These are phyloP conservation scores for Phrynocephalus forsythii DNA, from an alignment of 2,797 vertebrate species.

Conservation along the genomic window DNA sequence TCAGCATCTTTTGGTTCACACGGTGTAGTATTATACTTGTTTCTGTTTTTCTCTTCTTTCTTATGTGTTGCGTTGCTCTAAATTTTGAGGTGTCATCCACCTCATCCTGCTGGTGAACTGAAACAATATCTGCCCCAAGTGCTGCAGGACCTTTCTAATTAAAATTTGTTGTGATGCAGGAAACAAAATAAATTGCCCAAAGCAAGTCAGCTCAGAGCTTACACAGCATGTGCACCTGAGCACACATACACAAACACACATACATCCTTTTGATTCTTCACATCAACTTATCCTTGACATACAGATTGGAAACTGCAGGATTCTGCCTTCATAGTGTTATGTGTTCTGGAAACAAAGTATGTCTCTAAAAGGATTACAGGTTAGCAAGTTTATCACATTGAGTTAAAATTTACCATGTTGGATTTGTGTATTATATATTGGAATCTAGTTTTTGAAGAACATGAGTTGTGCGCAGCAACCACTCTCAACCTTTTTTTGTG, in stretches of 20 bases:
- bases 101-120: conserved; percentile 7
- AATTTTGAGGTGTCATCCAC: conserved; percentile 41
- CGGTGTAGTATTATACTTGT: conserved; percentile 52
- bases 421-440: conserved; percentile 11
- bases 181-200: conserved; percentile 12
- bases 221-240: no score
- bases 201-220: not conserved
- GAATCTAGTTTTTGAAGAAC: not conserved
- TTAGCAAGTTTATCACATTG: not conserved
- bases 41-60: conserved; percentile 53
- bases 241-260: no score
- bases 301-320: conserved; percentile 5
- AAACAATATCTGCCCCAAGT: conserved; percentile 28
- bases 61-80: conserved; percentile 55
- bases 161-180: not conserved
- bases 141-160: not conserved
- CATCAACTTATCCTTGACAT: not conserved
- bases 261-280: conserved; percentile 10
- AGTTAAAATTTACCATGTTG: not conserved
- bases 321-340: conserved; percentile 19
- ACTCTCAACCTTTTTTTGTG: no score
- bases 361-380: conserved; percentile 5
- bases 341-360: conserved; percentile 29
- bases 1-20: not conserved
- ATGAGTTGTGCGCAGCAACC: no score